Base-by-base conservation (phyloP, 2,888 invertebrate genomes). In the Tubulanus polymorphus region DNA sequence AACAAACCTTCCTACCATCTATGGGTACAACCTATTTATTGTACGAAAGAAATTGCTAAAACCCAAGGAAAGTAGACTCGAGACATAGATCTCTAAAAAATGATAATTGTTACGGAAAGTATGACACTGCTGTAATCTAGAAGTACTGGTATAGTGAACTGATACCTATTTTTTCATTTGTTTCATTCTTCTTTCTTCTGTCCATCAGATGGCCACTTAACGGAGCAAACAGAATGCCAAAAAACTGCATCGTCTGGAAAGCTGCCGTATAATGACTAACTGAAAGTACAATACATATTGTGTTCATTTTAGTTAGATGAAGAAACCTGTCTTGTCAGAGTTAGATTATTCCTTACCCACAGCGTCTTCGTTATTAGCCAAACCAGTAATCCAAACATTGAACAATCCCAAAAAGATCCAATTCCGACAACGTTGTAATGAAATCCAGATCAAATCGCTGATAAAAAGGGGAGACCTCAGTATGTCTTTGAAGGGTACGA, bases 171-270 rank as follows among this genome's bases (percentile, higher is more conserved):
- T n/a, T n/a, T n/a, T n/a, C n/a, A n/a, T n/a, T n/a, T n/a, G n/a
- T n/a, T n/a, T n/a, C n/a, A n/a, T 48, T 47, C 25, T 51, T 53
- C 27, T 54, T 63, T 27, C 52, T 61, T 32, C 65, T 25, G 58
- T 65, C 65, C 65, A 65, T 65, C 26, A 65, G 56, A n/a, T 60
- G 57, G 5, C 65, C 65, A 41, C 63, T 63, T 35, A 65, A 54
- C 1, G 65, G 64, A 3, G 64, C 64, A 5, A 64, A 53, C 26
- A 65, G 54, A 23, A 65, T 59, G 0, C 65, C 65, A 41, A 64
- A 56, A 37, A 66, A 66, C 55, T 64, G 64, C 45, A 64, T 51
- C 26, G 46, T 46, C 2, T 64, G 60, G 32, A 62, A 64, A 26
- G 62, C 62, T n/a, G 66, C 63, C 10, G 64, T 64, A 46, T 63